Evolutionary conservation across 2,113 vertebrate species (phyloP).

Genomic region (Xyrauchen texanus): DNA sequence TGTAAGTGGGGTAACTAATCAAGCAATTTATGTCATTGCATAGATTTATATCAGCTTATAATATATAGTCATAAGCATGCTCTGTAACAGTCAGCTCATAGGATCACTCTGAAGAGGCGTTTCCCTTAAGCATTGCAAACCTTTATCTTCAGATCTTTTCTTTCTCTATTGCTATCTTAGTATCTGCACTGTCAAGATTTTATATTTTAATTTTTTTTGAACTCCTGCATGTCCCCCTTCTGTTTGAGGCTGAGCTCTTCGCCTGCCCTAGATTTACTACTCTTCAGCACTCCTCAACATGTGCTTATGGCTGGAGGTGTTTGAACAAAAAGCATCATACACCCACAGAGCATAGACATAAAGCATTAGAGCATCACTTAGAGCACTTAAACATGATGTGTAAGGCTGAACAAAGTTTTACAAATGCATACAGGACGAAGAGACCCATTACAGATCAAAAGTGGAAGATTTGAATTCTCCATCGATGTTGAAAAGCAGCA

Average conservation of each 20-base stretch:
- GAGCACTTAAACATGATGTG: slow-evolving; percentile 31
- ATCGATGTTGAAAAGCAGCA: background rate
- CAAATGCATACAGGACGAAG: background rate
- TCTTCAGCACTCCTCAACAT: background rate
- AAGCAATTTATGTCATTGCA: no score
- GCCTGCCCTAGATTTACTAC: background rate
- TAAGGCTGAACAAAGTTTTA: background rate
- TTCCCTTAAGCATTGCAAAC: background rate
- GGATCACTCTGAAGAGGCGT: background rate
- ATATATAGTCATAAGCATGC: background rate
- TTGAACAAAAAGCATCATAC: background rate
- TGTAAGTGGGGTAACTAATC: no score
- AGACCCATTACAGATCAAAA: background rate
- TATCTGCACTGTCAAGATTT: background rate
- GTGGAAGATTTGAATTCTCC: background rate
- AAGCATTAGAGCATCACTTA: background rate
- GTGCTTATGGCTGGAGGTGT: slow-evolving; percentile 25
- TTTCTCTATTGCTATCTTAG: background rate
- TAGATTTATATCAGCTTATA: no score
- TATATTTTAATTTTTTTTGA: no score
- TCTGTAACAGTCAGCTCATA: background rate
- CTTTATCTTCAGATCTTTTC: background rate
- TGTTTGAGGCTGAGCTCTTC: no score
- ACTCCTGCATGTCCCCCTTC: no score
- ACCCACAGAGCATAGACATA: no score